These are phyloP conservation scores for Drosophila littoralis DNA, from an alignment of 1,140 invertebrate species.

Conservation along the genomic window DNA sequence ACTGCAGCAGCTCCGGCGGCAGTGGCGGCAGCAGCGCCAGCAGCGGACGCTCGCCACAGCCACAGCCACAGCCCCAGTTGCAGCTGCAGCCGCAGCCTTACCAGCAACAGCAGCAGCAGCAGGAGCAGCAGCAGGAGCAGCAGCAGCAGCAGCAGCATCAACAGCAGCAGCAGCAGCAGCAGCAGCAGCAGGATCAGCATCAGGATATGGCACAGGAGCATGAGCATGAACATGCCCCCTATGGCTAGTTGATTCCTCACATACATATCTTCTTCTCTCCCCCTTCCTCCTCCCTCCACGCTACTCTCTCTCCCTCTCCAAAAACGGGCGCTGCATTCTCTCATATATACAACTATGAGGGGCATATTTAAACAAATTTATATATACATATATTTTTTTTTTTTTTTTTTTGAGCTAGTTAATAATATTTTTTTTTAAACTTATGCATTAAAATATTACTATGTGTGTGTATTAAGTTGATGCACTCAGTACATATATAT, in stretches of 20 bases:
- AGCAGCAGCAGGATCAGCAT: slow-evolving; percentile 8
- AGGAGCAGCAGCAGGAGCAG: neutral
- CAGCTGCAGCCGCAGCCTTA: slow-evolving; percentile 16
- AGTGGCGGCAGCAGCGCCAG: slow-evolving; percentile 51
- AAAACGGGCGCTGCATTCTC: slow-evolving; percentile 33
- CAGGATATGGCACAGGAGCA: slow-evolving; percentile 34
- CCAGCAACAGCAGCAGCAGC: slow-evolving; percentile 16
- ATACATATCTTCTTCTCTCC: slow-evolving; percentile 55
- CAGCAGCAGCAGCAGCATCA: slow-evolving; percentile 10
- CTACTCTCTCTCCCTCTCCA: neutral
- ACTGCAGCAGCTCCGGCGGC: slow-evolving; percentile 69
- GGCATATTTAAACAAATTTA: slow-evolving; percentile 29
- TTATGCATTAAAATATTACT: slow-evolving; percentile 25
- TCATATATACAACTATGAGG: slow-evolving; percentile 1
- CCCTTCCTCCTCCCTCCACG: neutral
- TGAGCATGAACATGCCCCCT: slow-evolving; percentile 28
- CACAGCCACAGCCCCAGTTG: slow-evolving; percentile 24
- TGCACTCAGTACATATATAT: slow-evolving; percentile 40
- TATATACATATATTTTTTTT: slow-evolving; percentile 22
- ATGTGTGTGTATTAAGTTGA: slow-evolving; percentile 19
- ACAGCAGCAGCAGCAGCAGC: slow-evolving; percentile 8
- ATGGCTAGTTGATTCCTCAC: slow-evolving; percentile 32
- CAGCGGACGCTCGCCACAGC: slow-evolving; percentile 43
- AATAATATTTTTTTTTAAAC: slow-evolving; percentile 61
- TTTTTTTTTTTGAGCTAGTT: slow-evolving; percentile 65